Base-by-base conservation (phyloP, 2,888 invertebrate species). In the Andrena haemorrhoa region DNA sequence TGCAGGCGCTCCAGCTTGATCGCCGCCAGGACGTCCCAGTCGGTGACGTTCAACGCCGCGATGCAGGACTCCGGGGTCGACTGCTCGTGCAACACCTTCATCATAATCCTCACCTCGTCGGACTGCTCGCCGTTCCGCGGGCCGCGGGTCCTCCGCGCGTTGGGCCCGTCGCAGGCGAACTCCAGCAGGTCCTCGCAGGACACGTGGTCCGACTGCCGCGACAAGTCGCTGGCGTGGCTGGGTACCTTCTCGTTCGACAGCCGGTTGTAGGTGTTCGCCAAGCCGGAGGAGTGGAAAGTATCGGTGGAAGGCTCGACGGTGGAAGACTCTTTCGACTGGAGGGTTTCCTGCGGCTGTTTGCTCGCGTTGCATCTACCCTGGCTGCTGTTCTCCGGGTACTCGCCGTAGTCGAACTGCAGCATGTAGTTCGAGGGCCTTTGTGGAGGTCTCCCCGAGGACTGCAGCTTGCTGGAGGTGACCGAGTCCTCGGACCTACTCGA, bases 51-150 rank as follows among this genome's bases (percentile, higher is more conserved):
- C 58, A 98, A 94, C 0, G 97, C 97, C 83, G 96, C 95, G 4
- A 98, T 94, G 89, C 98, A 98, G 82, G 97, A 96, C 85, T 97
- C 97, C 0, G 97, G 96, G 0, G 96, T 93, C 0, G 94, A 93
- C 64, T 93, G 93, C 47, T 93, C 92, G 75, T 93, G 93, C 63
- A 98, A 95, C 26, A 98, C 97, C 94, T 98, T 98, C 89, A 96
- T 95, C 98, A 98, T 98, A 56, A 98, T 97, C 87, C 98, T 95
- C 56, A 98, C 98, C 95, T 98, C 98, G 92, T 98, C 98, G 0
- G 98, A 97, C 92, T 98, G 93, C 60, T 93, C 92, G 0, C 94
- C 98, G 16, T 97, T 96, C 16, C 98, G 98, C 5, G 97, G 96
- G 65, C 97, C 97, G 60, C 97, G 95, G 0, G 98, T 97, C 88